These are phyloP conservation scores for Festucalex cinctus DNA, from an alignment of 2,113 vertebrate species.

Conservation along the genomic window DNA sequence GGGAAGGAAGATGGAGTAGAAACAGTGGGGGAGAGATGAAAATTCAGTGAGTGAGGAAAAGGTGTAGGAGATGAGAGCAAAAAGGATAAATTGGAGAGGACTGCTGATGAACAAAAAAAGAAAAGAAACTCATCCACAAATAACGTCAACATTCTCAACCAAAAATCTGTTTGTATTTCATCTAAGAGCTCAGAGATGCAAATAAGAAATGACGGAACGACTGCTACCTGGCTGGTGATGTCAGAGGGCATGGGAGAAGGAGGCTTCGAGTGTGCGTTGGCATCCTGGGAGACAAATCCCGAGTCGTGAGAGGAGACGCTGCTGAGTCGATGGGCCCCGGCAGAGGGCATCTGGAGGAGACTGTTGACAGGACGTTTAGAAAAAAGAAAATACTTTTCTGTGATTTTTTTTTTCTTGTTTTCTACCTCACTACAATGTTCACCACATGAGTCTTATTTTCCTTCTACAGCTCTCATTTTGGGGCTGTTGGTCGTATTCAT, in stretches of 20 bases:
- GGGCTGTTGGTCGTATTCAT: background rate
- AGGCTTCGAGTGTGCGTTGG: constrained; percentile 90
- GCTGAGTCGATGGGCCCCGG: constrained; percentile 88
- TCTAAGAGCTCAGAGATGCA: constrained; percentile 4
- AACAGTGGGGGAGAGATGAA: constrained; percentile 11
- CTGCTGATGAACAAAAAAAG: constrained; percentile 34
- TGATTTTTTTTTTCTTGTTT: background rate
- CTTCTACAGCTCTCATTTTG: background rate
- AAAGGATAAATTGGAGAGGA: constrained; percentile 21
- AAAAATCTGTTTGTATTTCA: constrained; percentile 21
- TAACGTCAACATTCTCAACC: constrained; percentile 38
- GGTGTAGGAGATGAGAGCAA: constrained; percentile 23
- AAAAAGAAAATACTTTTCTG: background rate
- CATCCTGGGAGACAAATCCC: constrained; percentile 94
- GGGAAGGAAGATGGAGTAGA: constrained; percentile 48
- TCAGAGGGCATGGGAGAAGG: constrained; percentile 97
- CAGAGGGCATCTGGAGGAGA: constrained; percentile 84
- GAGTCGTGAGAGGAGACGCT: constrained; percentile 98
- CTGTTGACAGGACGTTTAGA: constrained; percentile 61
- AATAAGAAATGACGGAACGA: background rate
- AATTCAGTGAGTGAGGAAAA: constrained; percentile 10
- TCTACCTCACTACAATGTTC: background rate
- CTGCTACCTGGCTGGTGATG: constrained; percentile 91
- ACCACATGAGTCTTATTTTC: background rate
- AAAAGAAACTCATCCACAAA: constrained; percentile 34